Evolutionary conservation across 64 coral and sea anemone species (phyloP).

Genomic region (Stichodactyla mertensii): DNA sequence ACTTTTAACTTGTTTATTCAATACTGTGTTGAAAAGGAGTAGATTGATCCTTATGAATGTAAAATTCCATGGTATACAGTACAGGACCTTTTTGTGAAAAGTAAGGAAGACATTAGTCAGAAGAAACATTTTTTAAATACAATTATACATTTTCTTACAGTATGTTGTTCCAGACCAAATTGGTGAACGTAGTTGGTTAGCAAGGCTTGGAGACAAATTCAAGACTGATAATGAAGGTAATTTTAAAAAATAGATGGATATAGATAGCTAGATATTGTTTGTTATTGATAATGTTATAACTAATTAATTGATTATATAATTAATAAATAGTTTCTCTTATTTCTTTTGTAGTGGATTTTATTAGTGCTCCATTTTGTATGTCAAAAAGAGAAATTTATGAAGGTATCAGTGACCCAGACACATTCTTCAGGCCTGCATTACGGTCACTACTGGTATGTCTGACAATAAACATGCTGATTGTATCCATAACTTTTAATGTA

Average conservation of each 20-base stretch:
- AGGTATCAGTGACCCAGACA: slow-evolving; percentile 82
- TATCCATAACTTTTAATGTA: not conserved
- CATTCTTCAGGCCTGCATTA: slow-evolving; percentile 89
- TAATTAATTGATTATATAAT: not conserved
- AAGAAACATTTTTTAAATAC: not conserved
- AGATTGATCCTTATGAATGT: no score
- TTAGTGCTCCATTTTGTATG: slow-evolving; percentile 97
- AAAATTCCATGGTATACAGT: no score
- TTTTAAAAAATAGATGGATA: not conserved
- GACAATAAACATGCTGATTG: not conserved
- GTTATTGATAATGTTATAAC: not conserved
- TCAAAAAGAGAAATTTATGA: slow-evolving; percentile 90
- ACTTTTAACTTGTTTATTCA: no score
- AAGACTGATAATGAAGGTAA: slow-evolving; percentile 89
- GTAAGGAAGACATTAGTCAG: no score
- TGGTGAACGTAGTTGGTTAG: slow-evolving; percentile 38
- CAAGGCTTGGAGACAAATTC: slow-evolving; percentile 64
- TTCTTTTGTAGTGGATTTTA: slow-evolving; percentile 87
- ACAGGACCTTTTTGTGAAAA: no score
- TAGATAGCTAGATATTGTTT: not conserved
- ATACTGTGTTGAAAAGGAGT: no score
- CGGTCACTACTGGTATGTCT: slow-evolving; percentile 76
- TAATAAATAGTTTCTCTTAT: not conserved
- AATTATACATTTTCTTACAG: slow-evolving; percentile 34
- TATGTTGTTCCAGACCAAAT: slow-evolving; percentile 68